Conservation (phyloP, 2,888 invertebrate genomes). For the Leptinotarsa tumamoca region DNA sequence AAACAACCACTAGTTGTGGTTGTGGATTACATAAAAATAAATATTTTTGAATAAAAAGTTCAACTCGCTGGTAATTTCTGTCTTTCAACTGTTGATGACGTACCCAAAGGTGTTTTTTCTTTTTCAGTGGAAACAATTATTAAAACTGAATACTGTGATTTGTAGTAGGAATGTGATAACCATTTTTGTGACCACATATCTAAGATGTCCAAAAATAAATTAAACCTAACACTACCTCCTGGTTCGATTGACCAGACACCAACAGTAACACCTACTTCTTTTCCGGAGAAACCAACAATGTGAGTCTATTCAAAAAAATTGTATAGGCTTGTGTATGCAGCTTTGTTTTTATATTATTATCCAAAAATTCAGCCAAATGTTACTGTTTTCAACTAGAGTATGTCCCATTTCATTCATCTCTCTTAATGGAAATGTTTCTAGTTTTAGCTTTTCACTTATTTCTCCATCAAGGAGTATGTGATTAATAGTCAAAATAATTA, state of each 20-base stretch:
- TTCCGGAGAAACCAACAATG: constrained; percentile 72
- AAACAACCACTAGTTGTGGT: constrained; percentile 2
- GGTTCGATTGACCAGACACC: constrained; percentile 85
- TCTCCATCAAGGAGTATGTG: no score
- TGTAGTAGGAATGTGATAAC: constrained; percentile 23
- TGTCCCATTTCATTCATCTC: no score
- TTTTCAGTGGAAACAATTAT: not conserved
- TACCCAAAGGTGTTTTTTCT: constrained; percentile 12
- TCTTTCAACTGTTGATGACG: not conserved
- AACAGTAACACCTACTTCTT: constrained; percentile 72
- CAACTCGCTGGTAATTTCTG: not conserved
- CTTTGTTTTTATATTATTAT: no score
- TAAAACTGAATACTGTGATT: not conserved
- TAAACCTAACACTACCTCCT: constrained; percentile 90
- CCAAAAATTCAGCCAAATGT: no score
- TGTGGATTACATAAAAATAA: constrained; percentile 4
- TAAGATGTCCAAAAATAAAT: constrained; percentile 91
- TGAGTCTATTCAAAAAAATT: constrained; percentile 47
- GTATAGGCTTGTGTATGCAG: no score
- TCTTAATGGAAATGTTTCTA: no score
- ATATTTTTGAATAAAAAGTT: not conserved
- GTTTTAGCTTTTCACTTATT: no score
- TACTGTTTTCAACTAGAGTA: no score
- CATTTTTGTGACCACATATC: constrained; percentile 23
- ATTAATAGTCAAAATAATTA: no score